A percentile compares a stretch with the other conserved stretches of the same genome.
Evolutionary conservation across 1,140 invertebrate genomes (phyloP).

Genomic region (Zaprionus taronus): DNA sequence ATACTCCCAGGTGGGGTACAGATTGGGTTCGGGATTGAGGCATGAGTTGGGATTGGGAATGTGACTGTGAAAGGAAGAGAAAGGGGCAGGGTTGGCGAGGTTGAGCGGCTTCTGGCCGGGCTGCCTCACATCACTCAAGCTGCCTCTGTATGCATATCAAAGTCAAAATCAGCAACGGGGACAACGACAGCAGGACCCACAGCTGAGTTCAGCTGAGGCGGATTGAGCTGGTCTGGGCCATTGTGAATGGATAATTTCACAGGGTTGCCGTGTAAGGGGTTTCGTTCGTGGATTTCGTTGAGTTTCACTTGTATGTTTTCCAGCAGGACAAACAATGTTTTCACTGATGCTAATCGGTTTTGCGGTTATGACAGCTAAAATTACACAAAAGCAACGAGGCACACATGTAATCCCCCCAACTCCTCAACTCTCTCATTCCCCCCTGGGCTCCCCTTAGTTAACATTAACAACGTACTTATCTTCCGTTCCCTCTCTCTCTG

Average conservation of each 20-base stretch:
- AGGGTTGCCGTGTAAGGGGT: slow-evolving; percentile 29
- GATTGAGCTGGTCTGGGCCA: slow-evolving; percentile 8
- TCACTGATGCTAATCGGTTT: slow-evolving; percentile 76
- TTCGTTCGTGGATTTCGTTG: slow-evolving; percentile 25
- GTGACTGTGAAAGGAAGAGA: not conserved
- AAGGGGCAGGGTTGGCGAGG: slow-evolving; percentile 20
- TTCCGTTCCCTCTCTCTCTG: slow-evolving; percentile 4
- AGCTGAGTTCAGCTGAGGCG: slow-evolving; percentile 37
- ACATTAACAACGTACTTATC: slow-evolving; percentile 35
- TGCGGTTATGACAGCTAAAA: slow-evolving; percentile 80
- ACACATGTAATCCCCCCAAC: slow-evolving; percentile 2
- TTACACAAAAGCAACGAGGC: slow-evolving; percentile 56
- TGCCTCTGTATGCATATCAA: slow-evolving; percentile 74
- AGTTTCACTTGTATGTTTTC: slow-evolving; percentile 37
- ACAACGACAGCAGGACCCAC: slow-evolving; percentile 32
- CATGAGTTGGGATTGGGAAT: not conserved
- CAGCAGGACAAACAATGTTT: slow-evolving; percentile 50
- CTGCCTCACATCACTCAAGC: slow-evolving; percentile 65
- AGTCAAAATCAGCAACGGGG: slow-evolving; percentile 75
- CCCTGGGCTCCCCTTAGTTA: not conserved
- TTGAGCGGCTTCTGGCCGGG: slow-evolving; percentile 2
- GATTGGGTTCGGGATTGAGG: slow-evolving; percentile 7
- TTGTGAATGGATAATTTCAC: slow-evolving; percentile 69
- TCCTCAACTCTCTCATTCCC: not conserved
- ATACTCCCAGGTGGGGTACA: slow-evolving; percentile 23